Evolutionary conservation across 2,888 invertebrate genomes (phyloP).

Genomic region (Microdon myrmicae): DNA sequence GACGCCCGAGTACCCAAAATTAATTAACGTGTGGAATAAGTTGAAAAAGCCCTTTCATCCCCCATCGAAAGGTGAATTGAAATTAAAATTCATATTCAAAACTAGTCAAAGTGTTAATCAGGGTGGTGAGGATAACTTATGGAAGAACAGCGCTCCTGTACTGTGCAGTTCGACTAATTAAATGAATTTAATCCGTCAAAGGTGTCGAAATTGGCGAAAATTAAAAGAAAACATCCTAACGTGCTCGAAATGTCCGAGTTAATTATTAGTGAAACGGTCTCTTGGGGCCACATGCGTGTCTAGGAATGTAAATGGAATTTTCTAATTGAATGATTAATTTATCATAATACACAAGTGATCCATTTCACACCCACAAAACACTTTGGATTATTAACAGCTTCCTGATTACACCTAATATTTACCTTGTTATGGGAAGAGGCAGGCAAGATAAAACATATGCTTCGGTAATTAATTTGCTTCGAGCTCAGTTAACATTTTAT

Average conservation of each 20-base stretch:
- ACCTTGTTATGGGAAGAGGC: slow-evolving; percentile 18
- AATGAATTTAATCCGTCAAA: slow-evolving; percentile 28
- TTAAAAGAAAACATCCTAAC: slow-evolving; percentile 34
- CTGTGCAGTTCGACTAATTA: too few relatives aligned
- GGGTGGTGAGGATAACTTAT: slow-evolving; percentile 1
- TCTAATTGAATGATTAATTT: slow-evolving; percentile 53
- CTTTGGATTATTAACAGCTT: slow-evolving; percentile 41
- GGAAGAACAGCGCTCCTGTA: too few relatives aligned
- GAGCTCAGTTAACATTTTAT: slow-evolving; percentile 26
- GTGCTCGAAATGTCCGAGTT: slow-evolving; percentile 12
- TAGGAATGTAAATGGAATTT: slow-evolving; percentile 48
- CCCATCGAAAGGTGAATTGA: slow-evolving; percentile 36
- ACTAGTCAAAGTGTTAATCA: slow-evolving; percentile 40
- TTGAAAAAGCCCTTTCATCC: slow-evolving; percentile 28
- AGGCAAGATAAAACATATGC: slow-evolving; percentile 16
- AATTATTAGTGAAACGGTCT: slow-evolving; percentile 29
- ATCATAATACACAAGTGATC: slow-evolving; percentile 31
- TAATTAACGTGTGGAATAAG: slow-evolving; percentile 37
- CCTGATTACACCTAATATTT: slow-evolving; percentile 32
- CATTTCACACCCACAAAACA: slow-evolving; percentile 6
- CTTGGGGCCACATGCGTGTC: slow-evolving; percentile 12
- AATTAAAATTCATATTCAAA: slow-evolving; percentile 33
- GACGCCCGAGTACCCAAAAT: slow-evolving; percentile 17
- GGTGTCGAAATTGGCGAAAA: slow-evolving; percentile 11
- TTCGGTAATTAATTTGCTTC: slow-evolving; percentile 24